Base-by-base conservation (phyloP, 2,797 vertebrate genomes). In the Decapterus maruadsi region DNA sequence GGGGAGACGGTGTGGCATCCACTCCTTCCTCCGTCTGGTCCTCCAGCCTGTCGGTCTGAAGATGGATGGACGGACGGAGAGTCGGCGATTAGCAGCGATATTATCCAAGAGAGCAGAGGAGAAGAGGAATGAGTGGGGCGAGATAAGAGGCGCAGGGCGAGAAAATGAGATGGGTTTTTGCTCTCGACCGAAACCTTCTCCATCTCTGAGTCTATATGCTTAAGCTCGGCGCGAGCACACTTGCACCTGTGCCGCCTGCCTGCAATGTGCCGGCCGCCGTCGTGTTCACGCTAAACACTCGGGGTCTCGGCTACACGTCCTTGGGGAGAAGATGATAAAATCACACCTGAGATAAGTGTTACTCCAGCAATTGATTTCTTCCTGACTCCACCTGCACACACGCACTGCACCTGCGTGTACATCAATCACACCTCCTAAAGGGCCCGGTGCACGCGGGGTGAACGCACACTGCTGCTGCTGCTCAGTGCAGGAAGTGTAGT, bases 321-420 rank as follows among this genome's bases (percentile, higher is more conserved):
- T 82, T 45, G 56, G 87, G 83, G 88, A 76, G 56, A 17, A 19
- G 74, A 86, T 78, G 81, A 90, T 87, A 86, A 78, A 86, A 89
- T 92, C 89, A 82, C 91, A 92, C 91, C 88, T 80, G 82, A 89
- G 87, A 89, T 91, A 87, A 90, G 90, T 92, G 91, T 87, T 90
- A 84, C 46, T 75, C 78, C 62, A 72, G 55, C 64, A 59, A 78
- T 83, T 89, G 89, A 86, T 85, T 89, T 83, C 6, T 81, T 81
- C 60, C 53, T 63, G 68, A 71, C 82, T 26, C 46, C 58, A 43
- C 78, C 77, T 75, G 74, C 79, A 81, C 77, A 80, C n/a, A 26
- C 26, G 51, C 54, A 62, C 57, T 59, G 78, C 63, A 76, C 58
- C 51, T 68, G 73, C 72, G 68, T 6, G 8, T 59, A 53, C 46